Evolutionary conservation across 2,113 vertebrate species (phyloP).

Genomic region (Nymphicus hollandicus): DNA sequence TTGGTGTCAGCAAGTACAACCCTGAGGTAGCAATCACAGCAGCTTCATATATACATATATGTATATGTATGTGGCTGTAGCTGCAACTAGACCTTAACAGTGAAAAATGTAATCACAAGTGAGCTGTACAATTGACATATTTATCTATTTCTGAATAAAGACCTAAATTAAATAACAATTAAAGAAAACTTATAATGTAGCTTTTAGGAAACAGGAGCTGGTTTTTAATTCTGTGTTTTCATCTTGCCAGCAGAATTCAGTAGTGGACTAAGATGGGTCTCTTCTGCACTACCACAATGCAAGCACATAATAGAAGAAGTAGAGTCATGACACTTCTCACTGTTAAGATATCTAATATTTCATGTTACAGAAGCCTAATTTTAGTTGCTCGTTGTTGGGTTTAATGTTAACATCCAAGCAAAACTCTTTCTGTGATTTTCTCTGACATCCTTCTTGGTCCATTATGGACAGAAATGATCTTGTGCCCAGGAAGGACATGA

Average conservation of each 20-base stretch:
- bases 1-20: not conserved
- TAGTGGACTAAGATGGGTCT: not conserved
- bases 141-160: not conserved
- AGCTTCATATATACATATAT: not conserved
- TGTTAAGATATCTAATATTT: not conserved
- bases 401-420: not conserved
- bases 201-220: not conserved
- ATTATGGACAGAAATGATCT: not conserved
- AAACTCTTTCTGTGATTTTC: not conserved
- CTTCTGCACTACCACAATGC: not conserved
- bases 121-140: not conserved
- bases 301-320: not conserved
- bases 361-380: not conserved
- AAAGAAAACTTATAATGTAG: not conserved
- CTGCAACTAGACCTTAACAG: not conserved
- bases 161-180: not conserved
- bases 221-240: not conserved
- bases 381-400: not conserved
- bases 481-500: not conserved
- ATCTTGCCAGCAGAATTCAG: not conserved
- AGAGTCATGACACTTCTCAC: not conserved
- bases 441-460: not conserved
- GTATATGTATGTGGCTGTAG: not conserved
- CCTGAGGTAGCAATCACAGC: not conserved
- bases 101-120: not conserved